phyloP scores from a whole-genome alignment of 2,797 vertebrate genomes.

The Anisognathus igniventris region DNA sequence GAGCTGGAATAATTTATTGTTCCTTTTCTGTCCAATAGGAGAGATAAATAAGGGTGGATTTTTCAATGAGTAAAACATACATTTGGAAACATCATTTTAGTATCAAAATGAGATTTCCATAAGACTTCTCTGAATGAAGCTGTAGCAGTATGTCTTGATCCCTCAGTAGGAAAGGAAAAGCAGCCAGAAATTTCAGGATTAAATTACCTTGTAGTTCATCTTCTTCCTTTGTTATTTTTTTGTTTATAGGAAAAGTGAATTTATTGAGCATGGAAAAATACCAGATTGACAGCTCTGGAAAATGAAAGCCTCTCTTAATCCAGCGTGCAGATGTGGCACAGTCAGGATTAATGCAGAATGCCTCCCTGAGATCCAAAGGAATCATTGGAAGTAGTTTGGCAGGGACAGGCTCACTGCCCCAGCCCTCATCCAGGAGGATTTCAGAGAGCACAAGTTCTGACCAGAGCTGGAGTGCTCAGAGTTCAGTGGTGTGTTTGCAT shows the following conservation, averaged over 20 bases:
- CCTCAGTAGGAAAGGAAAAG: conserved; percentile 20
- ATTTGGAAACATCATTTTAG: conserved; percentile 62
- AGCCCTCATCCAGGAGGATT: background rate
- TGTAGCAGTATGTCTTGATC: conserved; percentile 46
- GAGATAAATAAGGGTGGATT: conserved; percentile 51
- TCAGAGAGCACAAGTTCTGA: background rate
- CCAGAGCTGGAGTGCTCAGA: background rate
- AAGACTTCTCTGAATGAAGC: conserved; percentile 53
- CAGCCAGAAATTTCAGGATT: conserved; percentile 25
- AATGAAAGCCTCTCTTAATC: conserved; percentile 28
- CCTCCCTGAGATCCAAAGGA: background rate
- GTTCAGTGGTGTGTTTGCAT: background rate
- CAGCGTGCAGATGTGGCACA: background rate
- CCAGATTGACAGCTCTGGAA: conserved; percentile 34
- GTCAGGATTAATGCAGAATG: background rate
- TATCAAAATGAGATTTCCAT: conserved; percentile 68
- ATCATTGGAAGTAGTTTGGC: background rate
- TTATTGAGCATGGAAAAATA: conserved; percentile 37
- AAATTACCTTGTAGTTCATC: conserved; percentile 19
- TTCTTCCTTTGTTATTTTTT: conserved; percentile 42
- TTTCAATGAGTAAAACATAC: conserved; percentile 36
- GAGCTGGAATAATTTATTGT: conserved; percentile 44
- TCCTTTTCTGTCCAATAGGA: conserved; percentile 28
- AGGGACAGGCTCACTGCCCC: background rate
- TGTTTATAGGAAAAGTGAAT: conserved; percentile 37